phyloP scores from a whole-genome alignment of 2,113 vertebrate genomes.

The Amblyornis subalaris region DNA sequence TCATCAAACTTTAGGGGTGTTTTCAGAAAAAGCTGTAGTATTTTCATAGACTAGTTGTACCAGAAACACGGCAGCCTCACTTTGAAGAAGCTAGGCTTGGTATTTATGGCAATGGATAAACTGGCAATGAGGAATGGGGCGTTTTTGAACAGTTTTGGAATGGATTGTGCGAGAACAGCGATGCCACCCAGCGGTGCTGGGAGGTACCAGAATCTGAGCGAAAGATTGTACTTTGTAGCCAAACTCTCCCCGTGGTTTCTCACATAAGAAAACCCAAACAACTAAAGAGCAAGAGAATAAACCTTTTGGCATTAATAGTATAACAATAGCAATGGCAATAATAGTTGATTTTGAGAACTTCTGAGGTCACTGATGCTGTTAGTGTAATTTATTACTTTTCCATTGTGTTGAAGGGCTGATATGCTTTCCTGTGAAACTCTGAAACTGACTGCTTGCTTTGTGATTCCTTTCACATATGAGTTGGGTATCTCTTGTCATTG shows the following conservation, averaged over 20 bases:
- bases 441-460: neutral
- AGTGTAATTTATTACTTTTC: neutral
- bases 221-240: rapidly evolving
- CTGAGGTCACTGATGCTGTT: rapidly evolving
- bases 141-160: neutral
- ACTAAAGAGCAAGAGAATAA: neutral
- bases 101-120: neutral
- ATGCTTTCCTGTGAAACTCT: neutral
- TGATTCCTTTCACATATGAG: rapidly evolving
- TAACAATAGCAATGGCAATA: too few relatives aligned
- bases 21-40: neutral
- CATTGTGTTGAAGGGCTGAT: neutral
- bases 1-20: neutral
- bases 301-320: neutral
- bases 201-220: neutral
- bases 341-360: rapidly evolving
- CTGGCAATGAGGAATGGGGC: rapidly evolving
- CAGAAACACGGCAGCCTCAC: neutral
- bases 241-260: neutral
- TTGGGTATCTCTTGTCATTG: neutral
- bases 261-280: neutral
- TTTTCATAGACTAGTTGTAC: neutral
- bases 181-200: neutral
- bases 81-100: neutral
- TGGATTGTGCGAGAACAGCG: neutral